Base-by-base conservation (phyloP, 2,888 invertebrate genomes). In the Mylabris sibirica region DNA sequence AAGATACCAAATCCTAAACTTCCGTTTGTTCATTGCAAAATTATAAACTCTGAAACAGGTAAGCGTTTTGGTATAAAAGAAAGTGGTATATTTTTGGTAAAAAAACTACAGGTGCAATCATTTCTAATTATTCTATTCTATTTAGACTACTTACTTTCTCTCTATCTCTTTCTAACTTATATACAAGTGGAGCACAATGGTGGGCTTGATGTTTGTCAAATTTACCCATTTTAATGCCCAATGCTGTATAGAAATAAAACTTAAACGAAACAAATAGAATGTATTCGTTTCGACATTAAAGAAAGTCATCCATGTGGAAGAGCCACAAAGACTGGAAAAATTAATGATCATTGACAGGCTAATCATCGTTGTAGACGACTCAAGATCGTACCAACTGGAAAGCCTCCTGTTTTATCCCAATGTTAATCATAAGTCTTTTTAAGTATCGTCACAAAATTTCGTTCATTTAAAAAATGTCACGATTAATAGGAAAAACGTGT, bases 271-370 rank as follows among this genome's bases (percentile, higher is more conserved):
- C 49, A 57, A 57, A 57, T 22, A 57, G 22, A 57, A 26, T 14
- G 8, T 57, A 26, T 57, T 26, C 57, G n/a, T 57, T 57, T 66
- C 67, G 66, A 24, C 70, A 68, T 66, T 72, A 73, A 77, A 77
- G 72, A 72, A 74, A 77, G 69, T 73, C 80, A 78, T 68, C 72
- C 76, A 74, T 68, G 70, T 75, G 79, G 75, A 79, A 78, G 77
- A 68, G 68, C 73, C 74, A 78, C 77, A 79, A 80, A 76, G 77
- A 73, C 68, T 65, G 66, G 30, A 70, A 74, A 76, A 76, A 75
- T 77, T 81, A 79, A 81, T 80, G 72, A 74, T 75, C 79, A 78
- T 78, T 78, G 81, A 81, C 81, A 80, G 80, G 71, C 75, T 81
- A 81, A 81, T 81, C 78, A 78, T 72, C 30, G 64, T 53, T 53